These are phyloP conservation scores for Hemichromis elongatus DNA, from an alignment of 2,113 vertebrate species.

Conservation along the genomic window DNA sequence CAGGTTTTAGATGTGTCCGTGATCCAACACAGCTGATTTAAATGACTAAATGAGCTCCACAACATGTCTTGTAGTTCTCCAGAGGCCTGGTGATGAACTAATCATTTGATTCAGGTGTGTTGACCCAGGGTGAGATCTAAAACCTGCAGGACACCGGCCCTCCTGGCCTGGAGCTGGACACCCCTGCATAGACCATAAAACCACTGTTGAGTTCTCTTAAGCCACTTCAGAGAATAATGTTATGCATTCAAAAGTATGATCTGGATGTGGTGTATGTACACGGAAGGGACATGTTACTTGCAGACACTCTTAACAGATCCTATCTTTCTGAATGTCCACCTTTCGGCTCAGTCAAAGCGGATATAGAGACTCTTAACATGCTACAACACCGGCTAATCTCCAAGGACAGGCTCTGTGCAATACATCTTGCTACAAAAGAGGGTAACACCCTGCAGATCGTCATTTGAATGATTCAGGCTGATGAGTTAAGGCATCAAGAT, in stretches of 20 bases:
- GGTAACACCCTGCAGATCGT: background rate
- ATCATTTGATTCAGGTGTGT: too few species aligned
- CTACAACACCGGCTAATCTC: background rate
- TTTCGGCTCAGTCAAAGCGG: background rate
- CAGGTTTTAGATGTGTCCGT: too few species aligned
- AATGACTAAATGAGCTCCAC: too few species aligned
- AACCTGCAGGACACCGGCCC: too few species aligned
- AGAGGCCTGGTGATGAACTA: too few species aligned
- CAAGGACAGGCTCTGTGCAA: background rate
- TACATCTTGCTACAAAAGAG: background rate
- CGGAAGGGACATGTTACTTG: background rate
- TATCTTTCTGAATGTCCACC: background rate
- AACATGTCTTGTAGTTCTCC: too few species aligned
- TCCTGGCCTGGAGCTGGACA: too few species aligned
- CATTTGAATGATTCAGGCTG: background rate
- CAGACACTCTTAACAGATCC: background rate
- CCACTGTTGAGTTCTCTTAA: background rate
- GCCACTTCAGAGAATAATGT: background rate
- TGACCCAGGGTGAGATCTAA: too few species aligned
- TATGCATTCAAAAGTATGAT: background rate
- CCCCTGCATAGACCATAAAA: too few species aligned
- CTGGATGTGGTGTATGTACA: background rate
- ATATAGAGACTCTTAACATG: background rate
- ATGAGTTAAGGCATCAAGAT: background rate
- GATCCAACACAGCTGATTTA: too few species aligned